A percentile compares a stretch with the other conserved stretches of the same genome.
Conservation (phyloP, 2,113 vertebrate genomes). For the Myiozetetes cayanensis region DNA sequence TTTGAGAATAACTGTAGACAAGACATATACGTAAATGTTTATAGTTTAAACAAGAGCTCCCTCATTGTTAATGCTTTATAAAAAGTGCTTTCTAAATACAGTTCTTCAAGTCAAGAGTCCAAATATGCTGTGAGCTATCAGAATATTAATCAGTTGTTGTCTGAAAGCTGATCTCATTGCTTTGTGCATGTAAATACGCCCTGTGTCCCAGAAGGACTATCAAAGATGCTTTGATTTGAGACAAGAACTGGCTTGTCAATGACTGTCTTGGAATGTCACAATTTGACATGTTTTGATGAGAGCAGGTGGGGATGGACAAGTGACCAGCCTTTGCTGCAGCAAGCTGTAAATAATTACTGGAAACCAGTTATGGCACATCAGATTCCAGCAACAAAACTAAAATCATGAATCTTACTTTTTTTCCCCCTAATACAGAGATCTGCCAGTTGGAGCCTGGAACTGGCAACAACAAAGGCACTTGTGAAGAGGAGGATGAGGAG, state of each 20-base stretch:
- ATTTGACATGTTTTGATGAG: not conserved
- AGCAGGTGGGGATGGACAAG: not conserved
- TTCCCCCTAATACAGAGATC: not conserved
- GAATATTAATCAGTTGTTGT: not conserved
- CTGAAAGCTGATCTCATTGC: not conserved
- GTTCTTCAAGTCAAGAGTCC: not conserved
- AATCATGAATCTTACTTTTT: not conserved
- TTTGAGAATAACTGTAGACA: not conserved
- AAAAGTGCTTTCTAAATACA: not conserved
- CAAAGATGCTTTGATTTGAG: not conserved
- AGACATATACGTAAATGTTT: not conserved
- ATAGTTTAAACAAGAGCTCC: not conserved
- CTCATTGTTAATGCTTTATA: not conserved
- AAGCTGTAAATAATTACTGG: not conserved
- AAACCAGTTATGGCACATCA: not conserved
- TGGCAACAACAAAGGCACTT: not conserved
- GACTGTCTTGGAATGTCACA: not conserved
- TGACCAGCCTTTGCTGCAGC: not conserved
- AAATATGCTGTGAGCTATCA: not conserved
- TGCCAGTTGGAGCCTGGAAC: not conserved
- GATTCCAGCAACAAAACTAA: not conserved
- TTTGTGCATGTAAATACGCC: not conserved
- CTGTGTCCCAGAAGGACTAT: not conserved
- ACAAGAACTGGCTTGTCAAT: not conserved
- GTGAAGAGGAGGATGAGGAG: not conserved